phyloP scores from a whole-genome alignment of 2,113 vertebrate genomes.

The Pituophis catenifer region DNA sequence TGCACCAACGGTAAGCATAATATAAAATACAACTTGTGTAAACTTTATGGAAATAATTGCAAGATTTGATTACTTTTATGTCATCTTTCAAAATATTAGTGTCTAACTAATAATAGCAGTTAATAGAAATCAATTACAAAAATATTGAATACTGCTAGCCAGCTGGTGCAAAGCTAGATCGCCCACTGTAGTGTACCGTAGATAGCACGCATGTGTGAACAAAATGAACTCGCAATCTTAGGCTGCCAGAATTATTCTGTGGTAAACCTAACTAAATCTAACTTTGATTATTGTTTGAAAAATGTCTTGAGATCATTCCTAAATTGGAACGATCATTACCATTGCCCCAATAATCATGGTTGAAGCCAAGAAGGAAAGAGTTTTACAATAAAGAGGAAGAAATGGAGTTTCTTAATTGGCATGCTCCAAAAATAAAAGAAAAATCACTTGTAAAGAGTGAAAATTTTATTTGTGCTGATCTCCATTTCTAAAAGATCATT shows the following conservation, averaged over 20 bases:
- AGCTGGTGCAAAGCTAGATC: neutral
- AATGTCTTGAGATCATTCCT: neutral
- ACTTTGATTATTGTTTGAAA: neutral
- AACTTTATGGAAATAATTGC: neutral
- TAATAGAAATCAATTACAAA: neutral
- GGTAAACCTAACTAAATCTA: neutral
- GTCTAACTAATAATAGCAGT: neutral
- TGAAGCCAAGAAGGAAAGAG: neutral
- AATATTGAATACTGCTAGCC: neutral
- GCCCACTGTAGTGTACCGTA: neutral
- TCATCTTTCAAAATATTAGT: neutral
- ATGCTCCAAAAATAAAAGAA: neutral
- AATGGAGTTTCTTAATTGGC: neutral
- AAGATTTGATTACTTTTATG: neutral
- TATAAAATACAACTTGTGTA: neutral
- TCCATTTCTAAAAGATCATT: neutral
- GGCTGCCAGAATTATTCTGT: neutral
- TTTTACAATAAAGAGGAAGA: neutral
- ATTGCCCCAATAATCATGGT: neutral
- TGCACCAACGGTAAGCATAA: slow-evolving; percentile 80
- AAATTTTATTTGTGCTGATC: neutral
- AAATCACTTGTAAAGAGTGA: neutral
- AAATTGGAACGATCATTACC: neutral
- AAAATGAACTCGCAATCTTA: neutral
- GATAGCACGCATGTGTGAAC: neutral